These are phyloP conservation scores for Drosophila oshimai DNA, from an alignment of 1,140 invertebrate species.

Conservation along the genomic window DNA sequence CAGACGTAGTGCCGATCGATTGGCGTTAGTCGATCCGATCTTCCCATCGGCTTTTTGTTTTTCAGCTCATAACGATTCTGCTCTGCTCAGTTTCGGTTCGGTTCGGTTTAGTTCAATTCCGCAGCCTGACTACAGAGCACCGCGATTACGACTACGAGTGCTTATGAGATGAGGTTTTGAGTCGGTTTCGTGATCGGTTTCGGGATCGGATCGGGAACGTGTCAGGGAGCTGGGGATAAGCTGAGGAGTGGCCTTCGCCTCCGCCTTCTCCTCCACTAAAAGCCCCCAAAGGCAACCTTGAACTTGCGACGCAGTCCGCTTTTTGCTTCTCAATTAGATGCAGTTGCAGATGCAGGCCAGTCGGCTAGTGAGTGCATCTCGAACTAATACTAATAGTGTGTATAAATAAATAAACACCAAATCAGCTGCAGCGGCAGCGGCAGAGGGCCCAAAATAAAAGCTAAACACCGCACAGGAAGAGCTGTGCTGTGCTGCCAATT, in stretches of 20 bases:
- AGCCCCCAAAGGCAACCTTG: slow-evolving; percentile 4
- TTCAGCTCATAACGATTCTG: slow-evolving; percentile 2
- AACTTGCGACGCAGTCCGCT: slow-evolving; percentile 5
- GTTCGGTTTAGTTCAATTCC: slow-evolving; percentile 10
- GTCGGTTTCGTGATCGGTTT: background rate
- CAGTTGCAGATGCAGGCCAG: slow-evolving; percentile 15
- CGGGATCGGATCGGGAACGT: background rate
- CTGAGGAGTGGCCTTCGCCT: background rate
- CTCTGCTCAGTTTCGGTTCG: background rate
- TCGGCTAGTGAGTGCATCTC: slow-evolving; percentile 11
- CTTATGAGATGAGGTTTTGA: background rate
- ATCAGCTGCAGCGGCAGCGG: background rate
- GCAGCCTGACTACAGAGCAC: background rate
- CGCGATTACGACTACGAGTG: background rate
- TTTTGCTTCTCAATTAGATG: slow-evolving; percentile 27
- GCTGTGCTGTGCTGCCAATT: slow-evolving; percentile 45
- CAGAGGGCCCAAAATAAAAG: slow-evolving; percentile 2
- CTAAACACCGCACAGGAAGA: slow-evolving; percentile 9
- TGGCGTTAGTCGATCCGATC: slow-evolving; percentile 24
- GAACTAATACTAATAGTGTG: background rate
- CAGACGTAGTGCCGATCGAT: slow-evolving; percentile 16
- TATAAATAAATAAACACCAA: slow-evolving; percentile 24
- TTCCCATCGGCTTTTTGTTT: slow-evolving; percentile 4
- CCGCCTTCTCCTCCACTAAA: no score
- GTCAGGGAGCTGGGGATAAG: background rate